These are phyloP conservation scores for Gobio occitaniae DNA, from an alignment of 2,797 vertebrate species.

Conservation along the genomic window DNA sequence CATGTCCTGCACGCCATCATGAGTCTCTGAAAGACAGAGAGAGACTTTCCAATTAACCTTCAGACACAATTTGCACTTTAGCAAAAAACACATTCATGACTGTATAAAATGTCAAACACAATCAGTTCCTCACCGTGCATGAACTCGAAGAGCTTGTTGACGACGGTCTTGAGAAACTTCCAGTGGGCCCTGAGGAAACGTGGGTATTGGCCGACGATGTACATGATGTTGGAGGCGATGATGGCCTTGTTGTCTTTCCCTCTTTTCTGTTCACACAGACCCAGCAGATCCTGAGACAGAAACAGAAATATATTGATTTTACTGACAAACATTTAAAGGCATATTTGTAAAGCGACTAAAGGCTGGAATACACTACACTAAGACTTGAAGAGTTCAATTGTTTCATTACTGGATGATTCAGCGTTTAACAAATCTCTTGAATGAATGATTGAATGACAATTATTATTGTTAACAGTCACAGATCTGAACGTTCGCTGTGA, in stretches of 20 bases:
- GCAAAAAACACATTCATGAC: not conserved
- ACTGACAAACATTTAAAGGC: not conserved
- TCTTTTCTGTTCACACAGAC: constrained; percentile 97
- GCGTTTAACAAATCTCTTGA: not conserved
- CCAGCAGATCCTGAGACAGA: constrained; percentile 88
- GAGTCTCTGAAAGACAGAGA: constrained; percentile 84
- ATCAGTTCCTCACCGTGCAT: constrained; percentile 89
- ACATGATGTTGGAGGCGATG: constrained; percentile 99
- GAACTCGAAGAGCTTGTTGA: constrained; percentile 98
- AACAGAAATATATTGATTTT: not conserved
- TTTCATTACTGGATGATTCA: not conserved
- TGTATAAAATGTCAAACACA: not conserved
- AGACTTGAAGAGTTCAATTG: too few species aligned
- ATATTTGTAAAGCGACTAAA: too few species aligned
- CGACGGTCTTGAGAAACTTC: constrained; percentile 98
- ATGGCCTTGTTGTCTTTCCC: constrained; percentile 99
- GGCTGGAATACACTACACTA: too few species aligned
- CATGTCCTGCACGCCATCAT: constrained; percentile 99
- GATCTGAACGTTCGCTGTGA: too few species aligned
- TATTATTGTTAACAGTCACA: not conserved
- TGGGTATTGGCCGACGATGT: constrained; percentile 98
- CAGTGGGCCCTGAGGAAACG: constrained; percentile 96
- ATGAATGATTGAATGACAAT: not conserved
- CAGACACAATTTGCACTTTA: not conserved
- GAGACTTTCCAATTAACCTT: not conserved